Evolutionary conservation across 2,113 vertebrate genomes (phyloP), one percentile per base, ranked within the genome.

Genomic region (Malaclemys terrapin): DNA sequence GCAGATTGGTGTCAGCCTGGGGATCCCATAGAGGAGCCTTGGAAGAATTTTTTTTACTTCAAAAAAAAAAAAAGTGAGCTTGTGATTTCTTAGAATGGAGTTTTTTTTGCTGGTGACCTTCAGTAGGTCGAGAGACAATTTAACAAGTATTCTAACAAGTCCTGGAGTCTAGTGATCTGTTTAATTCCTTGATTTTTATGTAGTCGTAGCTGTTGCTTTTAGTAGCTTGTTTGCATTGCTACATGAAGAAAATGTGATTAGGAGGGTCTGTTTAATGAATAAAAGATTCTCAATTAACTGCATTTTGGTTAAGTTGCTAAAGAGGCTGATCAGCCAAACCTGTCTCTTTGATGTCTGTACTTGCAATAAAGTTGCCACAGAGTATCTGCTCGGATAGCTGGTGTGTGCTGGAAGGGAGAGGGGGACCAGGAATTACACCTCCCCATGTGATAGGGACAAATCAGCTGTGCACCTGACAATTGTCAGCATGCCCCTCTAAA

Each of bases 331-430:
- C 96, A 95, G 93, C 93, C 95, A 86, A 52, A 94, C 94, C 92
- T 98, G 97, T 98, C 96, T 98, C 97, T 38, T 85, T 78, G 86
- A 59, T 96, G 95, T 98, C 95, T 96, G 93, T 98, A 97, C 97
- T 88, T 97, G 90, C 97, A 98, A 98, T 98, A 98, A 98, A 98
- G 96, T 97, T 98, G 93, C 96, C 96, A 97, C 91, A 93, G 95
- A 97, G 96, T 97, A 96, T 69, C 53, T 94, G 89, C 89, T 93
- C 84, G 83, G 93, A 79, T 96, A 97, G 97, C 94, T 94, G 80
- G 20, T 85, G 45, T 94, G 91, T 93, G 79, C 92, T 65, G 29
- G 80, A 59, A 49, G 45, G 42, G 54, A 82, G 80, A 65, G 76
- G 79, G 80, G 25, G 78, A 27, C 47, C 78, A 17, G 78, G 27